phyloP scores from a whole-genome alignment of 2,113 vertebrate species.

The Clupea harengus region DNA sequence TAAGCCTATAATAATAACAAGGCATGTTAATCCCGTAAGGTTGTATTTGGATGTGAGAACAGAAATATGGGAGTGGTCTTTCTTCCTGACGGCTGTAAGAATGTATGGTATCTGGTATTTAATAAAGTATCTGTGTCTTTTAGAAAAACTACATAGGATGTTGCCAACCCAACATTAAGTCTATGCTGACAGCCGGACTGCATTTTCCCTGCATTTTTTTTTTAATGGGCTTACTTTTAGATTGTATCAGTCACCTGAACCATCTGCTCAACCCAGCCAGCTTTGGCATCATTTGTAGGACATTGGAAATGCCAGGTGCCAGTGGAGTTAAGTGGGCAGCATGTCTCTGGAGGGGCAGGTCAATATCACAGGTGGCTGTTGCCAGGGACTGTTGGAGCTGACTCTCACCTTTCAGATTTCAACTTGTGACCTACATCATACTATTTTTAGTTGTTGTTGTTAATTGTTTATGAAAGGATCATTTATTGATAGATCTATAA shows the following conservation, averaged over 20 bases:
- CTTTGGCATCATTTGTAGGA: constrained; percentile 18
- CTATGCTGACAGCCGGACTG: background rate
- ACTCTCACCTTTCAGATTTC: constrained; percentile 3
- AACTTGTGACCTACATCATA: background rate
- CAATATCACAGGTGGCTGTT: constrained; percentile 10
- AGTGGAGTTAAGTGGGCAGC: background rate
- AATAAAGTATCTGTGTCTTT: background rate
- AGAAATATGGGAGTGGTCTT: background rate
- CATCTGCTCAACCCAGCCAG: constrained; percentile 38
- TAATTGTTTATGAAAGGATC: background rate
- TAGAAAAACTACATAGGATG: background rate
- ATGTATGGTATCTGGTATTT: background rate
- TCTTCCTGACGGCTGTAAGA: background rate
- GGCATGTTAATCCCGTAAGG: background rate
- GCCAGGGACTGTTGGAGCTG: background rate
- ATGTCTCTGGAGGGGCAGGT: background rate
- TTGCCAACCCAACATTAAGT: constrained; percentile 5
- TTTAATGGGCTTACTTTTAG: background rate
- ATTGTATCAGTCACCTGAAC: constrained; percentile 39
- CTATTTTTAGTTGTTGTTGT: background rate
- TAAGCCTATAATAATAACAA: background rate
- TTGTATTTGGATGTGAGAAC: background rate
- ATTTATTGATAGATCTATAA: background rate
- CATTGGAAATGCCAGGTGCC: constrained; percentile 22
- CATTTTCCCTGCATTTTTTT: background rate